A percentile compares a stretch with the other conserved stretches of the same genome.
Evolutionary conservation across 2,797 vertebrate genomes (phyloP).

Genomic region (Dermochelys coriacea): DNA sequence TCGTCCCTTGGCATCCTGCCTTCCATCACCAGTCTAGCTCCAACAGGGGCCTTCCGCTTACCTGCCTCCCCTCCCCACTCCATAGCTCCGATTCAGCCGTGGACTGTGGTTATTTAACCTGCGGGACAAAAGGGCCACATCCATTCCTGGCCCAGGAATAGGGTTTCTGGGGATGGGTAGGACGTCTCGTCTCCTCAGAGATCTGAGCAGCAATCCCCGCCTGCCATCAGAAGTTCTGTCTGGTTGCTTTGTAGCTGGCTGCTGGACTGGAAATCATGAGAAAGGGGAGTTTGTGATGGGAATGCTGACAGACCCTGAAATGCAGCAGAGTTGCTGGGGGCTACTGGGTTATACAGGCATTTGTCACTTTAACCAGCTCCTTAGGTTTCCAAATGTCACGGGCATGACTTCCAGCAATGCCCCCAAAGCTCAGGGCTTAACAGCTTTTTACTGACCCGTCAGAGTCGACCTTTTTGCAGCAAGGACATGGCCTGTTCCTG

Average conservation of each 20-base stretch:
- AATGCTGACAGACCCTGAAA: not conserved
- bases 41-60: not conserved
- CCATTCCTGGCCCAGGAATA: not conserved
- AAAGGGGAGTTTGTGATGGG: not conserved
- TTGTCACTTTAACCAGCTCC: not conserved
- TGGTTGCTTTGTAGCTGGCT: not conserved
- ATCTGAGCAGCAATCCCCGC: not conserved
- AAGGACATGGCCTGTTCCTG: not conserved
- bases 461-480: not conserved
- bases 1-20: not conserved
- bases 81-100: not conserved
- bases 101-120: not conserved
- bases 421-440: not conserved
- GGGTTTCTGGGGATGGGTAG: not conserved
- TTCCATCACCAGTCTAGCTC: not conserved
- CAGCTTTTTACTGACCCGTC: not conserved
- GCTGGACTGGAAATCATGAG: not conserved
- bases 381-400: not conserved
- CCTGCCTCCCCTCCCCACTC: not conserved
- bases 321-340: not conserved
- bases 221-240: not conserved
- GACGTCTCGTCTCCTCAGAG: not conserved
- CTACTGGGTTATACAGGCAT: not conserved
- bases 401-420: slow-evolving; percentile 30
- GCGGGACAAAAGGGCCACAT: rapidly evolving